Evolutionary conservation across 2,797 vertebrate genomes (phyloP), one percentile per base, ranked within the genome.

Genomic region (Dendrocincla tyrannina): DNA sequence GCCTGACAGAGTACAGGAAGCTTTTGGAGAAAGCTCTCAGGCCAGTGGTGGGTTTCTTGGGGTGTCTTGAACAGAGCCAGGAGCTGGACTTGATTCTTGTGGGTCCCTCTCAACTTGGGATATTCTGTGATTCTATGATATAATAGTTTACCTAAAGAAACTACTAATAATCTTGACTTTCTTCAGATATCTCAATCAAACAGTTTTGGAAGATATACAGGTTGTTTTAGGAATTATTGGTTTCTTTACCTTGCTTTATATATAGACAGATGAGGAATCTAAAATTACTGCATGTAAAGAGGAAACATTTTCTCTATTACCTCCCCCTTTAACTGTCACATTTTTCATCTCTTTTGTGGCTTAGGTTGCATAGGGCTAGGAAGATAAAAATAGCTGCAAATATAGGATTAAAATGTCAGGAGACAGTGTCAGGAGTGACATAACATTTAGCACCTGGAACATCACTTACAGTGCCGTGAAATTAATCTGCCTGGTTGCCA

Each of bases 311-410:
- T 80, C 47, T 75, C 37, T 85, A 5, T 72, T 88, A 56, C 42
- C 50, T 64, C 41, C 63, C 32, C 17, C 33, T 81, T 84, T 78
- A 73, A 33, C 14, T 85, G 30, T 79, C 1, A 0, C 22, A 76
- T 89, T 94, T 41, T 41, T 52, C 28, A 42, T 39, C 39, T 63
- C 50, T 88, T 84, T 78, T 70, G 70, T 87, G 44, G 33, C 39
- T 88, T 69, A 89, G 32, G 52, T 53, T 90, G 32, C 59, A 59
- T 23, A 79, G 55, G 49, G 9, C 32, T 63, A 10, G 10, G 28
- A 74, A 73, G 81, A 76, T 76, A 89, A 87, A 95, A 96, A 90
- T 89, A 94, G 67, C 77, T 85, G 68, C 66, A 67, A 67, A 75
- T 58, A 81, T 22, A 62, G 59, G 91, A 97, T 95, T 91, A 89